Evolutionary conservation across 35 echinoderm and acorn worm species (phyloP), one percentile per base, ranked within the genome.

Genomic region (Holothuria glaberrima): DNA sequence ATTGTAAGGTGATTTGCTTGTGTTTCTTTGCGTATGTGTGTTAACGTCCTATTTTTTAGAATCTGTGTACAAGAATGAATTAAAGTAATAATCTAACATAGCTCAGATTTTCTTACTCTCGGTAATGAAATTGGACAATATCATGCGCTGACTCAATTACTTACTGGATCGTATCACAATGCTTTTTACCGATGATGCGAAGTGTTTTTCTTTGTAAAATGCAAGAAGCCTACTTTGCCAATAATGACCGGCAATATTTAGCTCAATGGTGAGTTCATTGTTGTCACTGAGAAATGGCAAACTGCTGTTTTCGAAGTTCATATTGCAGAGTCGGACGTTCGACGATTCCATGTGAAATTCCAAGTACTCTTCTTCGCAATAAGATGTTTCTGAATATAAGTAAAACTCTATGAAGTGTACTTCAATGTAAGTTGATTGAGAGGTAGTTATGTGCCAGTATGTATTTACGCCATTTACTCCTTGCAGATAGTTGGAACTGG

Each of bases 361-460:
- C 22, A 78, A 24, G 33, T 78, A 78, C 50, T 78, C 74, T 9
- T 78, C 74, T 78, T 48, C 18, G n/a, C 74, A 78, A 48, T 50
- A 25, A 0, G 19, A 6, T 12, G 36, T 48, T 12, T 38, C 0
- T 13, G 74, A 78, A n/a, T 26, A 41, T 9, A 78, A 24, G 26
- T 78, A 12, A 50, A 78, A 78, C 4, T 78, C 38, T 48, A 26
- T 25, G 5, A 78, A 78, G n/a, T 4, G 35, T 5, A 78, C 33
- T 78, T 78, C 74, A 38, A 78, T 78, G 14, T 78, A 78, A 0
- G 74, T 52, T 9, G 38, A 41, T 45, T 9, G 3, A 9, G 41
- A 78, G 1, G 74, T 78, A 4, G 6, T 21, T 48, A 78, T 54
- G 6, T 14, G 24, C 74, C 74, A 78, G 44, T 48, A 41, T 0